Evolutionary conservation across 2,888 invertebrate genomes (phyloP).

Genomic region (Eledona agricola): DNA sequence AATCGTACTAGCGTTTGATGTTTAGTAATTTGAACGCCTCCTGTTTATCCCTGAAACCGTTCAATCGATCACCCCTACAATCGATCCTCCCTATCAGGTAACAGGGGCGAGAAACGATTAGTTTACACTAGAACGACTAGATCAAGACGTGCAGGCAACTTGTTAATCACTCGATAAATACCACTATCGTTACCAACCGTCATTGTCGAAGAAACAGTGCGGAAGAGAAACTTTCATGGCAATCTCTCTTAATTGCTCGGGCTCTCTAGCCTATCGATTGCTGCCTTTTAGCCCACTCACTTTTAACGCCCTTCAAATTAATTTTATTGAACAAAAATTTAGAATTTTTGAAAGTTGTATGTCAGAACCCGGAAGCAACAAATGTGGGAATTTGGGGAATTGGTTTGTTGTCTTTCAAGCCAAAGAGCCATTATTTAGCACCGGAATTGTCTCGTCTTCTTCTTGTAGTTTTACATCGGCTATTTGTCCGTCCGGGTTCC

Average conservation of each 20-base stretch:
- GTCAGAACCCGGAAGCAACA: no score
- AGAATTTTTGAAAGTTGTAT: no score
- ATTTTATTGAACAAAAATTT: no score
- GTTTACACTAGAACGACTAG: constrained; percentile 31
- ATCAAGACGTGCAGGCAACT: constrained; percentile 29
- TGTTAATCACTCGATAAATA: constrained; percentile 39
- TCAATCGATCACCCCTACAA: constrained; percentile 20
- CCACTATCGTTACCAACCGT: constrained; percentile 35
- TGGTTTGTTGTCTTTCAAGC: no score
- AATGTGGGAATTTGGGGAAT: no score
- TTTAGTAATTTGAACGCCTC: constrained; percentile 26
- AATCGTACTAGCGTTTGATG: constrained; percentile 11
- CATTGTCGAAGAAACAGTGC: constrained; percentile 18
- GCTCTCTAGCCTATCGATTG: neutral
- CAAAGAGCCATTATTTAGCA: no score
- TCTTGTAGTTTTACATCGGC: neutral
- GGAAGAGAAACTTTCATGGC: constrained; percentile 10
- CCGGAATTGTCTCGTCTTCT: no score
- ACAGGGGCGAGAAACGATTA: constrained; percentile 30
- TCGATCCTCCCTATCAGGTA: constrained; percentile 31
- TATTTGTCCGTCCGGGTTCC: constrained; percentile 10
- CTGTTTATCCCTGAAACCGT: constrained; percentile 20
- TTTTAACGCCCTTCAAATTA: no score
- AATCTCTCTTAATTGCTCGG: constrained; percentile 11
- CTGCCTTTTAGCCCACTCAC: no score